A percentile compares a stretch with the other conserved stretches of the same genome.
Conservation (phyloP, 2,113 vertebrate genomes). For the Lasiurus cinereus region DNA sequence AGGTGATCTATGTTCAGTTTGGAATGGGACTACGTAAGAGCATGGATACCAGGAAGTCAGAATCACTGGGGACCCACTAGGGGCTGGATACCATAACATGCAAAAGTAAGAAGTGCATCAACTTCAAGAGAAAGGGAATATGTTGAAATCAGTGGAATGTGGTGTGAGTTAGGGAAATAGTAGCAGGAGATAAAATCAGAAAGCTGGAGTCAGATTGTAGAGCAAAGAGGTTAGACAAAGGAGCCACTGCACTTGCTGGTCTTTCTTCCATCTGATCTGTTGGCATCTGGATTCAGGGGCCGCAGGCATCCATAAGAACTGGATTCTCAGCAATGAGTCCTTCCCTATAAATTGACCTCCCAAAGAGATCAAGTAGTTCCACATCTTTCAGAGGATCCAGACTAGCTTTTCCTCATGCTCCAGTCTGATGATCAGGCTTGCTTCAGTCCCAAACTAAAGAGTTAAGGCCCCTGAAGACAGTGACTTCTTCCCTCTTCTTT, state of each 20-base stretch:
- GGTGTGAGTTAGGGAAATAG: neutral
- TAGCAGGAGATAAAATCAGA: neutral
- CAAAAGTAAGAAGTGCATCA: neutral
- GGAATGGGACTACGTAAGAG: neutral
- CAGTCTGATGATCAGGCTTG: neutral
- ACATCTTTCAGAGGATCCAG: neutral
- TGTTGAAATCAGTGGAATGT: neutral
- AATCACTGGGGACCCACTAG: neutral
- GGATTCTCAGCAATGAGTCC: neutral
- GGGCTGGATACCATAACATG: neutral
- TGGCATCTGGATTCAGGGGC: neutral
- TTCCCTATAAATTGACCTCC: neutral
- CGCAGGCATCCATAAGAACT: rapidly evolving
- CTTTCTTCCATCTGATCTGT: neutral
- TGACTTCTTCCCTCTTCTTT: neutral
- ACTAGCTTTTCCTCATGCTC: neutral
- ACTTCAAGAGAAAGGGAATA: neutral
- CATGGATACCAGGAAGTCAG: neutral
- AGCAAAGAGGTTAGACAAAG: neutral
- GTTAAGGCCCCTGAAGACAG: neutral
- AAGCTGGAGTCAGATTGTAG: neutral
- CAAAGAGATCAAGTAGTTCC: neutral
- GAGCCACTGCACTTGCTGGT: neutral
- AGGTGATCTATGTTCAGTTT: no score
- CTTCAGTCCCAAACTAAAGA: neutral